These are phyloP conservation scores for Tadarida brasiliensis DNA, from an alignment of 2,797 vertebrate species.

Conservation along the genomic window DNA sequence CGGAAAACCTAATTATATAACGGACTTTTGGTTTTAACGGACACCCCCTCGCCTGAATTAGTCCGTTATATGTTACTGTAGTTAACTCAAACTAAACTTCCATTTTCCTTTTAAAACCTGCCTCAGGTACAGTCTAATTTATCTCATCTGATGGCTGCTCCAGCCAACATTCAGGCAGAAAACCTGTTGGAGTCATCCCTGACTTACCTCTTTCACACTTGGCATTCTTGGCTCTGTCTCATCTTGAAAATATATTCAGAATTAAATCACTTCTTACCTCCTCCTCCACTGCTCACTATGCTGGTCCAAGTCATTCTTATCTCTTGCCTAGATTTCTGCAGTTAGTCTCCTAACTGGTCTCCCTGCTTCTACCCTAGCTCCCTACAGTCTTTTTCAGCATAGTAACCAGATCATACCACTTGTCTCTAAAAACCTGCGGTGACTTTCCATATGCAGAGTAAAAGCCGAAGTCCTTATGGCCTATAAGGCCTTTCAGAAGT, in stretches of 20 bases:
- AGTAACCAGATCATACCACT: neutral
- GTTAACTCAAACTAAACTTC: constrained; percentile 39
- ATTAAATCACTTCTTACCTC: neutral
- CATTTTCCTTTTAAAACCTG: constrained; percentile 2
- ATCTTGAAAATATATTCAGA: constrained; percentile 51
- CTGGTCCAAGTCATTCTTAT: neutral
- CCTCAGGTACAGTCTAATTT: neutral
- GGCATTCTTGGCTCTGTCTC: constrained; percentile 41
- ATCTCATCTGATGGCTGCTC: neutral
- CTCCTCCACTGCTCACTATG: neutral
- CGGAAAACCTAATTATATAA: neutral
- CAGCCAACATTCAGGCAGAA: neutral
- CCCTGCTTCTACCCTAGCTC: neutral
- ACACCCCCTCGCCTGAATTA: neutral
- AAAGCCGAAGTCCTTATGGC: neutral
- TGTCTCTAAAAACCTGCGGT: neutral
- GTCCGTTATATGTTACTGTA: neutral
- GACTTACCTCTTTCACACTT: constrained; percentile 17
- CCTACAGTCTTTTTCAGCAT: neutral
- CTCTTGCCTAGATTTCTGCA: constrained; percentile 14
- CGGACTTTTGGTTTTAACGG: neutral
- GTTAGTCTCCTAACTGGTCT: constrained; percentile 1
- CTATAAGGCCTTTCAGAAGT: neutral
- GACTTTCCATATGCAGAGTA: neutral
- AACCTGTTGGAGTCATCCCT: neutral